Evolutionary conservation across 2,888 invertebrate species (phyloP).

Genomic region (Alcis repandata): DNA sequence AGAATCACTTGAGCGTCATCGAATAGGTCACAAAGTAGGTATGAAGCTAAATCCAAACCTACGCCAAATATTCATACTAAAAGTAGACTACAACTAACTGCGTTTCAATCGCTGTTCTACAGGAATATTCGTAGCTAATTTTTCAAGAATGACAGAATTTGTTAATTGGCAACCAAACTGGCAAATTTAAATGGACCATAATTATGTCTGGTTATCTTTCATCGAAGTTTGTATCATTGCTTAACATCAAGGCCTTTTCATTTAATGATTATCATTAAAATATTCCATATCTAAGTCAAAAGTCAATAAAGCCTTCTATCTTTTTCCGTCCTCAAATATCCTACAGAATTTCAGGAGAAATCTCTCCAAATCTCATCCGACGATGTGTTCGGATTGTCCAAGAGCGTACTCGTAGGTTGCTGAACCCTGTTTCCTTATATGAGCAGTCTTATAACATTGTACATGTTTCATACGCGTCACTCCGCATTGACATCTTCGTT

Average conservation of each 20-base stretch:
- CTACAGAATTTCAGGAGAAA: neutral
- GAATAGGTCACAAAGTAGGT: neutral
- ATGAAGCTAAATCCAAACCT: neutral
- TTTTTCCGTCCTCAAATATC: constrained; percentile 4
- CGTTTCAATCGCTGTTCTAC: too few species aligned
- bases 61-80: neutral
- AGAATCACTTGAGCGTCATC: neutral
- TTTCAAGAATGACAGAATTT: too few species aligned
- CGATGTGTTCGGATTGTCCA: constrained; percentile 8
- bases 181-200: too few species aligned
- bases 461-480: constrained; percentile 19
- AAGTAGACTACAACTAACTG: neutral
- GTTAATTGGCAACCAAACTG: too few species aligned
- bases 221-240: too few species aligned
- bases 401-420: constrained; percentile 1
- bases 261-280: too few species aligned
- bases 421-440: constrained; percentile 19
- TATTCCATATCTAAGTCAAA: too few species aligned
- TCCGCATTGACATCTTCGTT: constrained; percentile 20
- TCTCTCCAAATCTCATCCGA: constrained; percentile 2
- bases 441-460: constrained; percentile 16
- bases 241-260: too few species aligned
- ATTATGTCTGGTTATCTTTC: too few species aligned
- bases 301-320: too few species aligned
- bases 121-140: too few species aligned